Evolutionary conservation across 2,113 vertebrate genomes (phyloP).

Genomic region (Montifringilla adamsi): DNA sequence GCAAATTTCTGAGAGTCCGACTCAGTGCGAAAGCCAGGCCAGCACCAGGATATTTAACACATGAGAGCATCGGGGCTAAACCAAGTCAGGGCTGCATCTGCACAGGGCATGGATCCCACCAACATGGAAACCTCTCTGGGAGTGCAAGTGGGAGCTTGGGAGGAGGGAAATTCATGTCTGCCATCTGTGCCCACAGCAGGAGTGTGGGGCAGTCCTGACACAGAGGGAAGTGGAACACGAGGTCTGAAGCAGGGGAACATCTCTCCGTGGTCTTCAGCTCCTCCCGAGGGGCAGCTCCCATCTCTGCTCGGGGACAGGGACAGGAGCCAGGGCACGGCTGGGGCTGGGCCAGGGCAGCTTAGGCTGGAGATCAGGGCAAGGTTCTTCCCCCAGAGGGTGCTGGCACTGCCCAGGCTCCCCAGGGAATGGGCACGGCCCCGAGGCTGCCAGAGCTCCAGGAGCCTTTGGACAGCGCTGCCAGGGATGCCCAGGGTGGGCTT

Average conservation of each 20-base stretch:
- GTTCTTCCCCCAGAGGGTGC: neutral
- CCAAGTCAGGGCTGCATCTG: neutral
- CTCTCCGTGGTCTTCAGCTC: fast-evolving
- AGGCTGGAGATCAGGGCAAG: neutral
- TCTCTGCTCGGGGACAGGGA: neutral
- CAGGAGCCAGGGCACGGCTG: neutral
- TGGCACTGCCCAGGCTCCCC: neutral
- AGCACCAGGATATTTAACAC: neutral
- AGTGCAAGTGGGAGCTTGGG: fast-evolving
- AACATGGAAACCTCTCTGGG: neutral
- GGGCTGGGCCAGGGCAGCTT: neutral
- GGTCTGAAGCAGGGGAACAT: neutral
- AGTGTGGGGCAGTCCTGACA: neutral
- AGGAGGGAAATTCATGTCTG: neutral
- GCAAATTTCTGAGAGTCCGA: neutral
- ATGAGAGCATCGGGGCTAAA: neutral
- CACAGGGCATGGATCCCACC: neutral
- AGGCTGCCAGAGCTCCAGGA: neutral
- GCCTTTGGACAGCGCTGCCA: neutral
- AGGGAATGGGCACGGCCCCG: neutral
- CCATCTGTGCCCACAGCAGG: neutral
- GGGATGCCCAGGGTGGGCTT: neutral
- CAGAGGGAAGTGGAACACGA: fast-evolving
- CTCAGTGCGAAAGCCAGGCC: neutral
- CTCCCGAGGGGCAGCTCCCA: neutral